phyloP scores from a whole-genome alignment of 1,140 invertebrate species.

The Heliothis subflexa region DNA sequence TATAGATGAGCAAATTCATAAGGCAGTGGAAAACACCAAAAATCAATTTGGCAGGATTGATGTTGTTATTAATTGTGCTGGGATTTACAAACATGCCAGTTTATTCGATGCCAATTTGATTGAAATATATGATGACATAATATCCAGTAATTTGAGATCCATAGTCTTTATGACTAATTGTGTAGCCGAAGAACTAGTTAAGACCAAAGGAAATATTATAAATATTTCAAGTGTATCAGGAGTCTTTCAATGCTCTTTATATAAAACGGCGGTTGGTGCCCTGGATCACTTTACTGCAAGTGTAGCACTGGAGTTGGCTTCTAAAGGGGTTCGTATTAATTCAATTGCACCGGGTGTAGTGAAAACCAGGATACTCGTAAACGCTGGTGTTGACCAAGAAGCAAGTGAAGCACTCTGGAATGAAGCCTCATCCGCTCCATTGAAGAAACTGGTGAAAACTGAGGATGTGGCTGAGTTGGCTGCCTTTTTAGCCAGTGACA shows the following conservation, averaged over 20 bases:
- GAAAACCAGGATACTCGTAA: slow-evolving; percentile 52
- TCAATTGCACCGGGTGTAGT: slow-evolving; percentile 54
- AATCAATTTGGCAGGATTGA: slow-evolving; percentile 58
- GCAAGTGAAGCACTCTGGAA: slow-evolving; percentile 44
- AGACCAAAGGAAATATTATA: slow-evolving; percentile 56
- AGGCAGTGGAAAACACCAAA: slow-evolving; percentile 46
- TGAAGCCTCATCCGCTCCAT: neutral
- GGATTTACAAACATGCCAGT: slow-evolving; percentile 26
- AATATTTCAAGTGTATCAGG: slow-evolving; percentile 55
- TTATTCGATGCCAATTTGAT: slow-evolving; percentile 52
- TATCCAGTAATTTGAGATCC: slow-evolving; percentile 57
- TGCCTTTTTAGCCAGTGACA: slow-evolving; percentile 54
- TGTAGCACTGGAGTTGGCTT: slow-evolving; percentile 56
- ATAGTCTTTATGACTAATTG: slow-evolving; percentile 50
- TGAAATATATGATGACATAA: slow-evolving; percentile 51
- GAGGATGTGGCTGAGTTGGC: slow-evolving; percentile 58
- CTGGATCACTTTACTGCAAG: slow-evolving; percentile 57
- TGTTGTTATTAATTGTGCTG: slow-evolving; percentile 59
- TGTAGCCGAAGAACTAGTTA: slow-evolving; percentile 44
- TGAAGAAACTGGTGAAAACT: slow-evolving; percentile 44
- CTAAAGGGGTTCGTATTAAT: slow-evolving; percentile 60
- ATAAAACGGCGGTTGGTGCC: slow-evolving; percentile 52
- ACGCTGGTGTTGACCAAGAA: slow-evolving; percentile 41
- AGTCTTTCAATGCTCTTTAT: slow-evolving; percentile 8
- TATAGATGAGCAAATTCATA: slow-evolving; percentile 52